Percentiles rank a stretch among this genome's conserved stretches.
Evolutionary conservation across 2,113 vertebrate genomes (phyloP).

Genomic region (Psettodes erumei): DNA sequence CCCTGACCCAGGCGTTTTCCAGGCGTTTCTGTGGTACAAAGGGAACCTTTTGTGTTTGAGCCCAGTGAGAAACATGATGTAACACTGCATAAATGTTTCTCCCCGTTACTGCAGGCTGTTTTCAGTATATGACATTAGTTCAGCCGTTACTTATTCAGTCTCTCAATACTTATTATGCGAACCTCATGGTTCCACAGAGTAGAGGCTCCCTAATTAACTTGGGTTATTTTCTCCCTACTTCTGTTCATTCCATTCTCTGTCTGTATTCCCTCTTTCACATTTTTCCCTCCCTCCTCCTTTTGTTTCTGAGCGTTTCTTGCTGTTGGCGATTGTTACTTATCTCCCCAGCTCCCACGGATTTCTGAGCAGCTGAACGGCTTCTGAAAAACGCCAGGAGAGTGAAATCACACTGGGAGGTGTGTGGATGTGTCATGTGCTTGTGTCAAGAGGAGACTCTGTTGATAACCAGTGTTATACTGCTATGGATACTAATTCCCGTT

Average conservation of each 20-base stretch:
- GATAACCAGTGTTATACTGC: slow-evolving; percentile 13
- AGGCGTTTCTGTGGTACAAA: slow-evolving; percentile 23
- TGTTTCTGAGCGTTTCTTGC: slow-evolving; percentile 37
- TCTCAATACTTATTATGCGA: slow-evolving; percentile 39
- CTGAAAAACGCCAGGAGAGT: slow-evolving; percentile 33
- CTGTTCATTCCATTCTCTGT: slow-evolving; percentile 13
- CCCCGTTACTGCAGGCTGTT: slow-evolving; percentile 47
- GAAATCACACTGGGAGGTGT: slow-evolving; percentile 28
- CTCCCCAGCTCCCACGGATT: slow-evolving; percentile 12
- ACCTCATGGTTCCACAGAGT: slow-evolving; percentile 33
- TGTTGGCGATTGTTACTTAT: slow-evolving; percentile 39
- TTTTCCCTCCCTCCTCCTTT: not conserved
- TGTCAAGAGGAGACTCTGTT: slow-evolving; percentile 33
- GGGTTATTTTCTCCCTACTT: slow-evolving; percentile 24
- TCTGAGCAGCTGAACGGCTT: slow-evolving; percentile 39
- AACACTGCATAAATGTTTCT: slow-evolving; percentile 56
- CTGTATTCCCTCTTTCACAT: slow-evolving; percentile 9
- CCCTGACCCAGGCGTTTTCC: slow-evolving; percentile 29
- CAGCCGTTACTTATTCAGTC: slow-evolving; percentile 35
- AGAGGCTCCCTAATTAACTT: slow-evolving; percentile 47
- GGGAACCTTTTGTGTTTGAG: slow-evolving; percentile 28
- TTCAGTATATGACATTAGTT: slow-evolving; percentile 46
- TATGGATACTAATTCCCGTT: too few relatives aligned
- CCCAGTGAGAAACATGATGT: slow-evolving; percentile 57
- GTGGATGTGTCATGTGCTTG: slow-evolving; percentile 12